Base-by-base conservation (phyloP, 2,113 vertebrate species). In the Sminthopsis crassicaudata region DNA sequence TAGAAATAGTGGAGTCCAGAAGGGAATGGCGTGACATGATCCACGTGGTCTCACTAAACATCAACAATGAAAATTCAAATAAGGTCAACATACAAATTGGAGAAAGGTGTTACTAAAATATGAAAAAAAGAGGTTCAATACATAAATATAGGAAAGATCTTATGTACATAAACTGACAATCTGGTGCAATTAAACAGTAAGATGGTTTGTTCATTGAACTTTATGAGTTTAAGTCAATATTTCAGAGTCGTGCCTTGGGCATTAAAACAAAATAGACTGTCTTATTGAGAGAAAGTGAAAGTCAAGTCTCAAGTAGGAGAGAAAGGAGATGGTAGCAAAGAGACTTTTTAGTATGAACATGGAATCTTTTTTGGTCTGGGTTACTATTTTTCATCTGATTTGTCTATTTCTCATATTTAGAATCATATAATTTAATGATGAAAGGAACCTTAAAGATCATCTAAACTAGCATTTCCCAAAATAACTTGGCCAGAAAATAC, bases 271-370 rank as follows among this genome's bases (percentile, higher is more conserved):
- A 92, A 53, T 46, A 14, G 60, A 93, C 89, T 92, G 92, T 27
- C 91, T 42, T 84, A 6, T 95, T 92, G 89, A 92, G 91, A 52
- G 95, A 93, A 97, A 95, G 95, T 95, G 93, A 92, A 97, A 94
- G 92, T 96, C 95, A 97, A 96, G 94, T 52, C 92, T 89, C 48
- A 67, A 95, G 94, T 95, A 96, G 96, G 96, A 96, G 89, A 94
- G 50, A 50, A 94, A 3, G n/a, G n/a, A 42, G 57, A 3, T 67
- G 57, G 30, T 67, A 5, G 67, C 2, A 42, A 0, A 84, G n/a
- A 84, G 30, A 96, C 94, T 97, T 96, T 96, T 97, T 96, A 95
- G 95, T 67, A 53, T 46, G 92, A 95, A 60, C 90, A 94, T 60
- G 89, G 96, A 95, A 54, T 93, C 3, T 42, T 57, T 91, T 60